Percentiles rank a stretch among this genome's conserved stretches.
phyloP scores from a whole-genome alignment of 2,797 vertebrate genomes.

The Spinus pinus region DNA sequence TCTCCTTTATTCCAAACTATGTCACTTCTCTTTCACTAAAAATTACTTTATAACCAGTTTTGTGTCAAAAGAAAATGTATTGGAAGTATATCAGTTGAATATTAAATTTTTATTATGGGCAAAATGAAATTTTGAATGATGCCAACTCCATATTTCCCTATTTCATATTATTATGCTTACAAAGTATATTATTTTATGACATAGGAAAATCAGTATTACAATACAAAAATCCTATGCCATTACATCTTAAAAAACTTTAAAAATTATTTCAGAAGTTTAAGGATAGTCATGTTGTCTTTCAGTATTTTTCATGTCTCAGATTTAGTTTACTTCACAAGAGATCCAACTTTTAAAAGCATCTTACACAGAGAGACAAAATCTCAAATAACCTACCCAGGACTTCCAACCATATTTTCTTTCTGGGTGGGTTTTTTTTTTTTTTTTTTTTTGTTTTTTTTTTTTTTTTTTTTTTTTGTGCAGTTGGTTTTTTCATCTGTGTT shows the following conservation, averaged over 20 bases:
- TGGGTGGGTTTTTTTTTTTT: not conserved
- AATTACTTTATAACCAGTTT: not conserved
- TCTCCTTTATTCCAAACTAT: not conserved
- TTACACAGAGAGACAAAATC: not conserved
- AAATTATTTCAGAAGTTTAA: not conserved
- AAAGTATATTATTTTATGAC: not conserved
- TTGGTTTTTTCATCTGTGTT: rapidly evolving
- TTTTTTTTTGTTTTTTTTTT: too few species aligned
- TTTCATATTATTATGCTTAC: not conserved
- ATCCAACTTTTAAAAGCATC: not conserved
- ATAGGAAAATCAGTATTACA: not conserved
- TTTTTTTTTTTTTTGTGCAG: too few species aligned
- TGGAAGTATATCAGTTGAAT: not conserved
- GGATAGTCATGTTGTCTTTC: not conserved
- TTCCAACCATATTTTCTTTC: not conserved
- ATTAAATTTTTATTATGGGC: not conserved
- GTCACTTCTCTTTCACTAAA: not conserved
- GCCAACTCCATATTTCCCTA: not conserved
- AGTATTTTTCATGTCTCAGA: not conserved
- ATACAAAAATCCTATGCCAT: not conserved
- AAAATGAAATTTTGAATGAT: not conserved
- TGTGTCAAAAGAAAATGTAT: not conserved
- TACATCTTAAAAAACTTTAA: not conserved
- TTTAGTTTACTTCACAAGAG: not conserved
- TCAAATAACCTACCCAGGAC: not conserved